A percentile compares a stretch with the other conserved stretches of the same genome.
phyloP scores from a whole-genome alignment of 92 coral and sea anemone genomes.

The Diadumene lineata region DNA sequence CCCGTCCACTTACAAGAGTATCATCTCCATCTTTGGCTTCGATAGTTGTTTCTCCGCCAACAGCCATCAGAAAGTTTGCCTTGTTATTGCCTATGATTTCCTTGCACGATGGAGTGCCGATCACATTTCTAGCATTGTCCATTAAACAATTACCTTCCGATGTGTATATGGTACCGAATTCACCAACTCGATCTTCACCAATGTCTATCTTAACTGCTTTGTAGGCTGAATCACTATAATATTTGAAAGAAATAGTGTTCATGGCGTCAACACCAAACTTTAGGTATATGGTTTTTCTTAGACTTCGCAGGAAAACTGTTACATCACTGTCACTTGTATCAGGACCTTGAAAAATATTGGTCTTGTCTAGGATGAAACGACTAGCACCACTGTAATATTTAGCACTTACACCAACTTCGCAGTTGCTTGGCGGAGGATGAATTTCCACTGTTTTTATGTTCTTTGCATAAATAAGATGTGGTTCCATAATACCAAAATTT shows the following conservation, averaged over 20 bases:
- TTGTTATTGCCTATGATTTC: slow-evolving; percentile 16
- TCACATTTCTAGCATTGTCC: slow-evolving; percentile 19
- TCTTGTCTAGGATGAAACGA: not conserved
- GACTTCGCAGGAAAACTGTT: slow-evolving; percentile 18
- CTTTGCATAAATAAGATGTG: slow-evolving; percentile 20
- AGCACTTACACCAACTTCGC: not conserved
- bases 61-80: slow-evolving; percentile 23
- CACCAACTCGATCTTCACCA: no score
- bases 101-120: slow-evolving; percentile 22
- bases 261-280: slow-evolving; percentile 9
- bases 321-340: slow-evolving; percentile 10
- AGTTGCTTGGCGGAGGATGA: not conserved
- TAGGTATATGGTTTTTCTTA: not conserved
- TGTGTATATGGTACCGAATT: no score
- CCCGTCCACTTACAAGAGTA: slow-evolving; percentile 31
- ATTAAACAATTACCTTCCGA: no score
- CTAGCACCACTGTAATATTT: slow-evolving; percentile 5
- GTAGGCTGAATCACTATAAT: not conserved
- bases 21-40: slow-evolving; percentile 29
- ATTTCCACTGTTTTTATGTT: slow-evolving; percentile 21
- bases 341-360: not conserved
- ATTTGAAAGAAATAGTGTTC: slow-evolving; percentile 27
- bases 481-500: not conserved
- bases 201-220: not conserved
- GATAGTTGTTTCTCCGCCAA: slow-evolving; percentile 25